phyloP scores from a whole-genome alignment of 2,888 invertebrate genomes.

The Pyrrhosoma nymphula region DNA sequence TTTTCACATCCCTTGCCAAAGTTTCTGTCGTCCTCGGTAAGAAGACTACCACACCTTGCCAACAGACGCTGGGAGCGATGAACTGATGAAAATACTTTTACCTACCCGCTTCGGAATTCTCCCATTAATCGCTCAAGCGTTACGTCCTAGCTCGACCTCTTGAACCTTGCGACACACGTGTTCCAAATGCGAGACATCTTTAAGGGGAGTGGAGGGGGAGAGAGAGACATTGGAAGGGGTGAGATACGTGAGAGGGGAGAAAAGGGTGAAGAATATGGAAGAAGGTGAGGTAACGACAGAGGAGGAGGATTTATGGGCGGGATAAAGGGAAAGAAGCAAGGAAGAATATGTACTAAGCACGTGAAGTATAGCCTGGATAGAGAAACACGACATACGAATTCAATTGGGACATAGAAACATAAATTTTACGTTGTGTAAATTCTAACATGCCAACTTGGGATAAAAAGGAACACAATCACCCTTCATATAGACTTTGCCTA shows the following conservation, averaged over 20 bases:
- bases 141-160: background rate
- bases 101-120: background rate
- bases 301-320: background rate
- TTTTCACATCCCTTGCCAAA: background rate
- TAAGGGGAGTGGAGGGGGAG: background rate
- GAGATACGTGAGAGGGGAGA: background rate
- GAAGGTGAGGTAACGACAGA: background rate
- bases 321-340: background rate
- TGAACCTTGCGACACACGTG: background rate
- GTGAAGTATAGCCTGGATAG: no score
- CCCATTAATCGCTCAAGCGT: background rate
- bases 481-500: no score
- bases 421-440: no score
- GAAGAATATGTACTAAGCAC: background rate
- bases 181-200: background rate
- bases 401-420: no score
- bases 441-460: no score
- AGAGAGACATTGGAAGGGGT: background rate
- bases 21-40: background rate
- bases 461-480: no score
- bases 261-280: background rate
- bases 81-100: background rate
- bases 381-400: no score
- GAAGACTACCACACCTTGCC: background rate
- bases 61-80: background rate